Evolutionary conservation across 2,113 vertebrate genomes (phyloP).

Genomic region (Rhabdornis inornatus): DNA sequence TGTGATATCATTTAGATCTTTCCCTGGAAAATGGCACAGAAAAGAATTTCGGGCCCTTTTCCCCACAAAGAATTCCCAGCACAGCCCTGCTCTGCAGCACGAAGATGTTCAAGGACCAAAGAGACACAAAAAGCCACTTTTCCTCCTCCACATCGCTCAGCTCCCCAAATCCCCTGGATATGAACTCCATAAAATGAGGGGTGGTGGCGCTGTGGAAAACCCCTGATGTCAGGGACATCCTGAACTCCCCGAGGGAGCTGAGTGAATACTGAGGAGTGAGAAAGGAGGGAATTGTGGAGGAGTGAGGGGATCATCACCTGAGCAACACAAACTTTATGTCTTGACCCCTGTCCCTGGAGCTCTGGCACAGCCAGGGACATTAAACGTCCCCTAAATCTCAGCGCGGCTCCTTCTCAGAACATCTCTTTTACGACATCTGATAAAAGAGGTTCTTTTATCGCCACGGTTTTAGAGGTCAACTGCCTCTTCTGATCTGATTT

Average conservation of each 20-base stretch:
- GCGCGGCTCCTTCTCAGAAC: not conserved
- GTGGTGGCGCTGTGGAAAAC: not conserved
- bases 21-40: not conserved
- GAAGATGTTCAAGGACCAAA: not conserved
- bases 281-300: not conserved
- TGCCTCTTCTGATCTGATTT: not conserved
- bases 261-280: not conserved
- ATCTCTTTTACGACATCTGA: not conserved
- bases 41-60: too few relatives aligned
- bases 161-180: not conserved
- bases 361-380: not conserved
- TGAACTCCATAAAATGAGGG: not conserved
- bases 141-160: not conserved
- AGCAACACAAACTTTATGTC: not conserved
- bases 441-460: not conserved
- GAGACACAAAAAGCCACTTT: not conserved
- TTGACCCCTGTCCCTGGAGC: not conserved
- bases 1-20: not conserved
- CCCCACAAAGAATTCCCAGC: too few relatives aligned
- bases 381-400: not conserved
- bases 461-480: not conserved
- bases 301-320: not conserved
- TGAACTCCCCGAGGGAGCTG: not conserved
- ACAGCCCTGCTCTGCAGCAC: not conserved
- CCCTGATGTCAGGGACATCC: not conserved